Evolutionary conservation across 2,113 vertebrate species (phyloP), one percentile per base, ranked within the genome.

Genomic region (Vulpes lagopus): DNA sequence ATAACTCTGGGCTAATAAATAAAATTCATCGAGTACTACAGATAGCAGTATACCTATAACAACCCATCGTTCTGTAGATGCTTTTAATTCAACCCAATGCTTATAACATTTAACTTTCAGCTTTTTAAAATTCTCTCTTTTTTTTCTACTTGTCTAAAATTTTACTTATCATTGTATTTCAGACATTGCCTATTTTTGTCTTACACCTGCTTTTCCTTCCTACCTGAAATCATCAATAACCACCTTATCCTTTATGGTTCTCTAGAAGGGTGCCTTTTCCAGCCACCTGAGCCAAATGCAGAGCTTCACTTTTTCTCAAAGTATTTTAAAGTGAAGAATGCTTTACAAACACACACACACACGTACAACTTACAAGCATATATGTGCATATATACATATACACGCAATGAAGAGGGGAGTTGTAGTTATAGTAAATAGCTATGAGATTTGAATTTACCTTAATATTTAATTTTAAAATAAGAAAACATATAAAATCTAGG

Each of bases 121-220:
- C 30, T 81, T 86, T 78, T 67, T 25, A 17, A 71, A 51, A 59
- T 94, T 51, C 25, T 78, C 57, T n/a, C 80, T 78, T 82, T 62
- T 27, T 84, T 73, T 73, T 51, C 43, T 73, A 17, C 9, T 23
- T 87, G n/a, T 59, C 76, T 96, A 91, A 84, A 88, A 38, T 93
- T 8, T 82, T 81, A 8, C 43, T 64, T 78, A 17, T 62, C 57
- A 20, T 69, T 27, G 43, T 0, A 7, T 76, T 73, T 90, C 32
- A 49, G 17, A 30, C 11, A 43, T 89, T 71, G 5, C 23, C 22
- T 64, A 11, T 51, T 81, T 9, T 15, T 82, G 22, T 85, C 90
- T 81, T 88, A 86, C 81, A 80, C 0, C 17, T 71, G 2, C 9
- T 79, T 88, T 94, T 92, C 43, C 32, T 93, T 87, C 38, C 43